Evolutionary conservation across 2,797 vertebrate species (phyloP), one percentile per base, ranked within the genome.

Genomic region (Liparis tanakae): DNA sequence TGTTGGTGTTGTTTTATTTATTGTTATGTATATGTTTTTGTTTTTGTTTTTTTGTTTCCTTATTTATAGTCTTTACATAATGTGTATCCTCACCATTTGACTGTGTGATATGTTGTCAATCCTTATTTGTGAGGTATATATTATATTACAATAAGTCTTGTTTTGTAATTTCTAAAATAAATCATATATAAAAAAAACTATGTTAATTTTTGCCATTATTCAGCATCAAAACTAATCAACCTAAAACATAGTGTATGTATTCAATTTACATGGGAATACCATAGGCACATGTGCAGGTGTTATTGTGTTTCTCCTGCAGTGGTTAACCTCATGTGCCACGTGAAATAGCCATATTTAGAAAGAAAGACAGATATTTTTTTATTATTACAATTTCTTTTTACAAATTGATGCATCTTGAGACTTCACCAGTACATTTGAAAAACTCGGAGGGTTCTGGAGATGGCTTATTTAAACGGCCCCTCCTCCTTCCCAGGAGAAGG

Each of bases 381-480:
- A 41, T 10, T 10, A 43, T 60, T 74, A 78, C 12, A 13, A 41
- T 51, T 65, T 53, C 4, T 30, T 30, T 30, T 30, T 2, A 68
- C 65, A 59, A 18, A 25, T 34, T 17, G 53, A 37, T 69, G 25
- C 44, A 79, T 53, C 20, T 70, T 33, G 18, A 78, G 66, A 64
- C 54, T 10, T 43, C 18, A 56, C 56, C 80, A 73, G 85, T 80
- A 79, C 30, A 91, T 85, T 57, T 81, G 64, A 84, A 60, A 85
- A 85, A 82, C 72, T 75, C 39, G 65, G 54, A 77, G 36, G 48
- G 74, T 61, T 76, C 50, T 58, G 65, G 50, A 81, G 83, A 92
- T 78, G 80, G 79, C 85, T 89, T 90, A 87, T 90, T 91, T 77
- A 84, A 90, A 90, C 66, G 70, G 73, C 39, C 72, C 61, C 78